Base-by-base conservation (phyloP, 2,113 vertebrate species). In the Aldabrachelys gigantea region DNA sequence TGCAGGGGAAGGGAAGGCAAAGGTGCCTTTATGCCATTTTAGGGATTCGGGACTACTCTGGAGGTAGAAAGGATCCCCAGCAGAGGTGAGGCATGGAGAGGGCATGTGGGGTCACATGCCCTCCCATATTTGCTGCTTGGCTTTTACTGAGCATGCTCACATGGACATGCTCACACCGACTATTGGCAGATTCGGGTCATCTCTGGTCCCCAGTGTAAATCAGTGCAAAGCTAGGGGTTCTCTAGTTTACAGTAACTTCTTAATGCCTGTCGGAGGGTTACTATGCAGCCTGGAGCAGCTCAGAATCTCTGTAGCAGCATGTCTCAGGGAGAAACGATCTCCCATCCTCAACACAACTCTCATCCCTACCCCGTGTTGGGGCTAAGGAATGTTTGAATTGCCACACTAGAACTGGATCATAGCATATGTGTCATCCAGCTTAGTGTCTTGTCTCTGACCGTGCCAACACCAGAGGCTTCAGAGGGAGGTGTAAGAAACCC, bases 271-370 rank as follows among this genome's bases (percentile, higher is more conserved):
- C 5, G 12, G 72, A 69, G n/a, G 31, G 16, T 41, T 82, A 10
- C 8, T 38, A 6, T 11, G 1, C n/a, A 38, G 35, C n/a, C 19
- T 14, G 4, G 19, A 80, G 11, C 69, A 87, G 41, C 52, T 92
- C 79, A 5, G 9, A 72, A 1, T 1, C 13, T 80, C 56, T 21
- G 2, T 22, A 78, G 84, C 65, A 5, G 11, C 0, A 0, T 17
- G 22, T 5, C 0, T 5, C 10, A 38, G 8, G 1, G 31, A 6
- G 16, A 57, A 85, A 90, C 87, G 17, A 69, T 41, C 75, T 75
- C 53, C 81, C 27, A 80, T 4, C 22, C 87, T 49, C 76, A 1
- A 1, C 19, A 75, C 41, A 24, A 25, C 7, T 29, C 3, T 84
- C 47, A 80, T 35, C 21, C 13, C 14, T 65, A 12, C 12, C 7